A percentile compares a stretch with the other conserved stretches of the same genome.
phyloP scores from a whole-genome alignment of 2,888 invertebrate species.

The Drosophila prolongata region DNA sequence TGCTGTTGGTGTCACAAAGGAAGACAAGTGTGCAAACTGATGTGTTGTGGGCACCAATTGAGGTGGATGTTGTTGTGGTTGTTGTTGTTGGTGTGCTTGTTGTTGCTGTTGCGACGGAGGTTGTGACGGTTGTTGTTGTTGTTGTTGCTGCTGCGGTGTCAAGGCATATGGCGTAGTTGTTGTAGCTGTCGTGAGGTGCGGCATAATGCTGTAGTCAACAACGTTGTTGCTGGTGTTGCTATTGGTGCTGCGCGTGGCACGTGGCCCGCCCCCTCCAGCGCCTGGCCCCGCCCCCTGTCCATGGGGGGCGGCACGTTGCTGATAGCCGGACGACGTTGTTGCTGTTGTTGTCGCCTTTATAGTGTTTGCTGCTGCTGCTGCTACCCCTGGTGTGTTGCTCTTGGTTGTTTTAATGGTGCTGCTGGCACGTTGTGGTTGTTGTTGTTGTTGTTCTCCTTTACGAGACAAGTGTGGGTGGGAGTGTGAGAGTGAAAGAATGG shows the following conservation, averaged over 20 bases:
- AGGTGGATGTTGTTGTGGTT: slow-evolving; percentile 45
- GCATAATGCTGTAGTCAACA: slow-evolving; percentile 68
- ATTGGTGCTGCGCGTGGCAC: slow-evolving; percentile 64
- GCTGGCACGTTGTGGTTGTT: slow-evolving; percentile 13
- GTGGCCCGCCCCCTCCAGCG: slow-evolving; percentile 36
- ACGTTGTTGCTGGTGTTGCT: slow-evolving; percentile 49
- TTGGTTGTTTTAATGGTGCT: slow-evolving; percentile 25
- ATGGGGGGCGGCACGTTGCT: slow-evolving; percentile 49
- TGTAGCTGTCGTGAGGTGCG: slow-evolving; percentile 42
- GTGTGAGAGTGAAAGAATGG: slow-evolving; percentile 52
- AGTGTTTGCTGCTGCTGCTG: slow-evolving; percentile 40
- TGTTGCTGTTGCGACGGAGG: slow-evolving; percentile 52
- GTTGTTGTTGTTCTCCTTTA: slow-evolving; percentile 29
- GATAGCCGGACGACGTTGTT: slow-evolving; percentile 57
- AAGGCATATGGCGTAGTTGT: slow-evolving; percentile 45
- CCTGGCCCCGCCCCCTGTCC: slow-evolving; percentile 41
- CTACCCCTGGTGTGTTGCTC: slow-evolving; percentile 28
- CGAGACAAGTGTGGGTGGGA: slow-evolving; percentile 13
- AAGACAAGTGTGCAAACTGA: slow-evolving; percentile 70
- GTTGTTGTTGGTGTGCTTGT: slow-evolving; percentile 41
- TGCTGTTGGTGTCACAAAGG: slow-evolving; percentile 59
- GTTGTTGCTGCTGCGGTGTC: slow-evolving; percentile 53
- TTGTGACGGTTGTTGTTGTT: slow-evolving; percentile 47
- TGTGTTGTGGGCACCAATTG: slow-evolving; percentile 57
- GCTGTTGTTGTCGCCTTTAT: slow-evolving; percentile 47